Base-by-base conservation (phyloP, 2,113 vertebrate genomes). In the Taurulus bubalis region DNA sequence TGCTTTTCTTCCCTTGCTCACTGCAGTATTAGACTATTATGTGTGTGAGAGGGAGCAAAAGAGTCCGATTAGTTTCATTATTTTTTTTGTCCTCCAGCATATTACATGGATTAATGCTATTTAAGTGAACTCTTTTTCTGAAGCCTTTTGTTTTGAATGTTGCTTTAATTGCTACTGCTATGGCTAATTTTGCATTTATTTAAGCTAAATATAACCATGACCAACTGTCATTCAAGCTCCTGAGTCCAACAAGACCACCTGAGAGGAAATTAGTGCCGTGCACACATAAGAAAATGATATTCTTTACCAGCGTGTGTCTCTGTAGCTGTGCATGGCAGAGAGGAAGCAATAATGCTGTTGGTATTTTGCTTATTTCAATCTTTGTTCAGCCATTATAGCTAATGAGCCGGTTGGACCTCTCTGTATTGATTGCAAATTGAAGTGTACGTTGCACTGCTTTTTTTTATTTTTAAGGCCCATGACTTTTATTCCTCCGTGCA, bases 311-410 rank as follows among this genome's bases (percentile, higher is more conserved):
- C 2, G 0, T 47, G 16, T 53, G 45, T 58, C 20, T 40, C 18
- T 69, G 28, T 36, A 8, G n/a, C 0, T 24, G 28, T 40, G 34
- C 6, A 40, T 18, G 4, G 30, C 20, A 40, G 24, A 24, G 5
- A 45, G 22, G 18, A 3, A 51, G 4, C 20, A 32, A 75, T 34
- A 34, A 34, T 6, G 34, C 34, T 4, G 34, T 34, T 63, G 45
- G 3, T 58, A 15, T 30, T 40, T 30, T 55, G n/a, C 28, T 40
- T 60, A 26, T 73, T 85, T 75, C 73, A 49, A 42, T 77, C 71
- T 68, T 80, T 58, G 56, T 79, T 83, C 45, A 58, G 14, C 62
- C 68, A 70, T 85, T 77, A 68, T 22, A 49, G 51, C 34, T 83
- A 74, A 83, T 83, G 67, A 81, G 53, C 34, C 1, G 34, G 34